Base-by-base conservation (phyloP, 2,888 invertebrate species). In the Apocheima hispidaria region DNA sequence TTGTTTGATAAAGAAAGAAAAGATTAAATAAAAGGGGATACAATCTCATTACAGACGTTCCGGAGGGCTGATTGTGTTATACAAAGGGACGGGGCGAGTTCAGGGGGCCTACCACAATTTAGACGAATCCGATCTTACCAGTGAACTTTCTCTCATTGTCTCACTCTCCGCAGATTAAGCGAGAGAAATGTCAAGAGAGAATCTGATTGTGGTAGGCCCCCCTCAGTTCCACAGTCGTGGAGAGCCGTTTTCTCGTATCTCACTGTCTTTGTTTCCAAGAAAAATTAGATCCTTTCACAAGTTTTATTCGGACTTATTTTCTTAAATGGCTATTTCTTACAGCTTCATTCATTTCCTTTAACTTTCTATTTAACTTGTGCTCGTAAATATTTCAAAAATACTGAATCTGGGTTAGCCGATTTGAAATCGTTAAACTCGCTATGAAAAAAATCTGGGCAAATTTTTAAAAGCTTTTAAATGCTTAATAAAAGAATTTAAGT, bases 11-110 rank as follows among this genome's bases (percentile, higher is more conserved):
- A 58, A 36, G 28, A 30, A 38, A 43, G 41, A 53, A 48, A 48
- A 59, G 51, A 55, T 53, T 56, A 54, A 53, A 56, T 60, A 54
- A 59, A 60, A 52, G n/a, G 18, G 49, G 54, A 61, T 49, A 62
- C 49, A 64, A 64, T 60, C 60, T 60, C 28, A 56, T 64, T 60
- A 57, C 44, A 49, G 55, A 46, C 50, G 40, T 54, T 55, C 58
- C 28, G 43, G 55, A 38, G 44, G 51, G 41, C 20, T 66, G 60
- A 60, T 52, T 55, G 60, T 56, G 21, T 65, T 59, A 63, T 46
- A 60, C 40, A 44, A 54, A 58, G 33, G 63, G 36, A 35, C 44
- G 43, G 28, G 46, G 23, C 36, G 55, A 35, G 43, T 50, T 44
- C 46, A 18, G 18, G 30, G n/a, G 46, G 18, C 30, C 30, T 46